Conservation (phyloP, 2,888 invertebrate species). For the Embidobia sp. region DNA sequence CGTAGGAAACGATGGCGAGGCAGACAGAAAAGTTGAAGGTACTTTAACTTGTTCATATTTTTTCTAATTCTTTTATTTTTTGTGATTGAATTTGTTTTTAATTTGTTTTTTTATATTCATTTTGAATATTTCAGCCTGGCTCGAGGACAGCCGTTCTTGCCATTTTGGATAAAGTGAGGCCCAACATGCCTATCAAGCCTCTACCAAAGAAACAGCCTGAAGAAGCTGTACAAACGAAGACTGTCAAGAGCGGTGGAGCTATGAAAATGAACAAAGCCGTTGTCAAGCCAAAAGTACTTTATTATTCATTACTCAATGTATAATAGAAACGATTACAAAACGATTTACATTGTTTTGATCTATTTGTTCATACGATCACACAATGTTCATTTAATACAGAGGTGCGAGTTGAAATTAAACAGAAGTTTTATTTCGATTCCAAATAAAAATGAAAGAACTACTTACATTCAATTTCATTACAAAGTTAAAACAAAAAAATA, state of each 20-base stretch:
- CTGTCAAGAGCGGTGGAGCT: conserved; percentile 83
- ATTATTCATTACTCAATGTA: not conserved
- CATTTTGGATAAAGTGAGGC: conserved; percentile 92
- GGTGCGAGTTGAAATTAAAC: no score
- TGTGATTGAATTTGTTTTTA: no score
- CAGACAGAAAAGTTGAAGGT: conserved; percentile 91
- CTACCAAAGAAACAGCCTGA: conserved; percentile 84
- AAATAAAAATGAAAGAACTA: no score
- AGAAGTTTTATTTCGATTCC: no score
- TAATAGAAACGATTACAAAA: no score
- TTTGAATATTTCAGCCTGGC: conserved; percentile 83
- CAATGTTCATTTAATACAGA: no score
- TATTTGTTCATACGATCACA: no score
- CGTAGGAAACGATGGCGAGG: conserved; percentile 90
- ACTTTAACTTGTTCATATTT: no score
- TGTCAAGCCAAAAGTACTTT: conserved; percentile 84
- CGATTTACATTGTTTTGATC: no score
- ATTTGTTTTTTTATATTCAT: not conserved
- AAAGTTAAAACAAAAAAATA: no score
- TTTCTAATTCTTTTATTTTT: no score
- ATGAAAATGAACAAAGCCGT: conserved; percentile 82
- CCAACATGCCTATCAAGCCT: conserved; percentile 91
- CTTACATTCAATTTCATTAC: no score
- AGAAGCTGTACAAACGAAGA: conserved; percentile 83
- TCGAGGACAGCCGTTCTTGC: conserved; percentile 90